Conservation (phyloP, 2,797 vertebrate genomes). For the Luscinia luscinia region DNA sequence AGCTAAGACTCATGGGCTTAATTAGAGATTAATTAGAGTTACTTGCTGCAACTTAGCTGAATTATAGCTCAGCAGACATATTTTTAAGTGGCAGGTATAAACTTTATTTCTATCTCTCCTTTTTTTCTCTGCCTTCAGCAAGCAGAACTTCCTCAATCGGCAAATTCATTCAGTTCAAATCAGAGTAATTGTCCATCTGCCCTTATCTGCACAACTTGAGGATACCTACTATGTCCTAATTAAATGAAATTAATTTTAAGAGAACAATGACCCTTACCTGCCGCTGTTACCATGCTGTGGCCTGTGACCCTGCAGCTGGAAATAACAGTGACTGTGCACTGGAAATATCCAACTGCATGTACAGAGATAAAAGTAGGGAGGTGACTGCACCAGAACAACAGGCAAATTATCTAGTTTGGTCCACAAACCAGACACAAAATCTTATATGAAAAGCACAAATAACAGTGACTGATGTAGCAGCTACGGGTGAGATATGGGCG, state of each 20-base stretch:
- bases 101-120: background rate
- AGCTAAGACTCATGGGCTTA: slow-evolving; percentile 68
- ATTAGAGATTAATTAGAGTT: slow-evolving; percentile 79
- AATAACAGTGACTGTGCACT: background rate
- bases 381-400: background rate
- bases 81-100: slow-evolving; percentile 71
- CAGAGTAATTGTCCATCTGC: slow-evolving; percentile 4
- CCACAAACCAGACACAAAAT: background rate
- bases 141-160: background rate
- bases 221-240: background rate
- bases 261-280: background rate
- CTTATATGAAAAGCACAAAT: background rate
- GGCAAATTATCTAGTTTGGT: background rate
- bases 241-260: slow-evolving; percentile 23
- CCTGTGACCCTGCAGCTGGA: background rate
- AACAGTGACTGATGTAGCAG: background rate
- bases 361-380: background rate
- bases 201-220: background rate
- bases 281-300: background rate
- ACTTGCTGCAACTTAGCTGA: slow-evolving; percentile 66
- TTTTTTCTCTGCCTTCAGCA: slow-evolving; percentile 11
- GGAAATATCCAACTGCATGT: background rate
- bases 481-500: fast-evolving
- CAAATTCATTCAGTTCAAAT: slow-evolving; percentile 33
- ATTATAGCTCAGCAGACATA: slow-evolving; percentile 45